Evolutionary conservation across 2,888 invertebrate genomes (phyloP), one percentile per base, ranked within the genome.

Genomic region (Lycaena phlaeas): DNA sequence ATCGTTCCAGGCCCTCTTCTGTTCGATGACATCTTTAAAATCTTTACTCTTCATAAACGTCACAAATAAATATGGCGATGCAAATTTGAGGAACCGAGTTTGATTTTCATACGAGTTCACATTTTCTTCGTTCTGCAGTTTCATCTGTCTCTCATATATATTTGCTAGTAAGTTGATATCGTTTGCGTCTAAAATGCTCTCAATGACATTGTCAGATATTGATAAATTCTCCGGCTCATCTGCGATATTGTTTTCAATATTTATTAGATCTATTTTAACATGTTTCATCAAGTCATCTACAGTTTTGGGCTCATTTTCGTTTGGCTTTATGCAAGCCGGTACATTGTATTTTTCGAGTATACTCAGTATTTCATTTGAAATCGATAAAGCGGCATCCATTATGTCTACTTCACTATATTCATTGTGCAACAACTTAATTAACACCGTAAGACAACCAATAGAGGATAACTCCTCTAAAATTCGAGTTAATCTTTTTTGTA

Each of bases 401-500:
- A 93, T 92, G 55, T 90, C 90, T 0, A 91, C 75, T 64, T 94
- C 92, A 40, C 89, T 89, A 41, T 34, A 34, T 3, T 90, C 89
- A 45, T 92, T 91, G 37, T 88, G 76, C 3, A 93, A 63, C 1
- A 91, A 85, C 38, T 86, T 85, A 1, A 92, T 70, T 27, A 94
- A 68, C 1, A 92, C 90, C 2, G 90, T 90, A 3, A 94, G 78
- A 52, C 92, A 92, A 1, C 91, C 91, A 14, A 88, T 87, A 1
- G 85, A 71, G 0, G 91, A 87, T n/a, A 93, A 66, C 50, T 91
- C 89, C 1, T 88, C 86, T 15, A 94, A 62, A 6, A 89, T 89
- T 67, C 89, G 90, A 6, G 86, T 68, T 2, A 94, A 71, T 43
- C 92, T 77, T 46, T 73, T 86, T 52, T 87, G 86, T 36, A 91